Base-by-base conservation (phyloP, 1,140 invertebrate species). In the Tetramorium simillimum region DNA sequence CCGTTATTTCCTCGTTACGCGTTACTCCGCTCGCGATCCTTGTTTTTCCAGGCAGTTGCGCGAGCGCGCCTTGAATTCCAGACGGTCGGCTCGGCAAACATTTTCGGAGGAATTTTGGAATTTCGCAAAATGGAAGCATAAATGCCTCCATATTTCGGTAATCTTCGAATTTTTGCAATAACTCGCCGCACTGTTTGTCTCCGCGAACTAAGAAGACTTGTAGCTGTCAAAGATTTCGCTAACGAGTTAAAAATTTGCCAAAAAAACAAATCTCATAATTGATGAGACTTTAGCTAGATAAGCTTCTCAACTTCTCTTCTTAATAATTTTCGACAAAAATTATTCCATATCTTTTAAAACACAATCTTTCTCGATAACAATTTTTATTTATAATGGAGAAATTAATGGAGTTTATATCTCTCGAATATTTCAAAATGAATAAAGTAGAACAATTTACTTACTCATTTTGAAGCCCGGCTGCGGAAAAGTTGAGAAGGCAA, bases 1-100 rank as follows among this genome's bases (percentile, higher is more conserved):
- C 37, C 53, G 63, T 86, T 86, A 86, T 86, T 86, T 81, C 51
- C 85, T 80, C 76, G 76, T 86, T 86, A 86, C 65, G 51, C 77
- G 28, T 70, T 33, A 28, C 72, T 18, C 77, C n/a, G n/a, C 7
- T 78, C 62, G n/a, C 33, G 65, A 82, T 56, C 58, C 49, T 82
- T 82, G 63, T 82, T 82, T 82, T 82, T 82, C 37, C 21, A 53
- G 33, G 49, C 62, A 21, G 60, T n/a, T 77, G 40, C 67, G 14
- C 70, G 37, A 72, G 37, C 46, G 49, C 65, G 78, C 65, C 49
- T 51, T 58, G 51, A 82, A 82, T 82, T 82, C 78, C 78, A 65
- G 21, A 72, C 51, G 14, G 40, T 82, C 51, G 67, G 78, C 78
- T 18, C 37, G 78, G 21, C 65, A 82, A 82, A 82, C 51, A 82